Evolutionary conservation across 1,140 invertebrate genomes (phyloP).

Genomic region (Samia ricini): DNA sequence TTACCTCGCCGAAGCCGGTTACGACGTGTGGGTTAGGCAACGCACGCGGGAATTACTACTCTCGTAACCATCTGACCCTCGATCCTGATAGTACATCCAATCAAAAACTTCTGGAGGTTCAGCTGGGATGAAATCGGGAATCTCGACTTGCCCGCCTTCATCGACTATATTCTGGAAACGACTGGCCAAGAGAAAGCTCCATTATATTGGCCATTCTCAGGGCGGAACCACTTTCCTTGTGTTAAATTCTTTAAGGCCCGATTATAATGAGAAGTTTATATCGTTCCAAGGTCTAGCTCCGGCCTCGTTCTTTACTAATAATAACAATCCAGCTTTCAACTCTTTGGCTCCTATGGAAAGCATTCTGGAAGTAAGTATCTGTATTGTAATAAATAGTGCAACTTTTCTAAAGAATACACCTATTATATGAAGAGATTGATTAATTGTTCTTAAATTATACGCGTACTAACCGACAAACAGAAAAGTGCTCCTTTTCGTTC

Average conservation of each 20-base stretch:
- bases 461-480: too few relatives aligned
- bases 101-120: slow-evolving; percentile 63
- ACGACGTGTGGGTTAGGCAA: slow-evolving; percentile 85
- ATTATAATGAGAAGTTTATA: slow-evolving; percentile 77
- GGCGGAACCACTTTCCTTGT: slow-evolving; percentile 82
- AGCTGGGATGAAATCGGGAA: slow-evolving; percentile 81
- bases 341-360: slow-evolving; percentile 16
- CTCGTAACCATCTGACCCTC: slow-evolving; percentile 71
- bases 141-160: slow-evolving; percentile 71
- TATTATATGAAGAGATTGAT: too few relatives aligned
- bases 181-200: slow-evolving; percentile 66
- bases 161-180: slow-evolving; percentile 65
- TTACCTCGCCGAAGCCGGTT: slow-evolving; percentile 79
- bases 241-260: slow-evolving; percentile 76
- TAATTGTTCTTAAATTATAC: too few relatives aligned
- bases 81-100: slow-evolving; percentile 76
- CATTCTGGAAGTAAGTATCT: slow-evolving; percentile 25
- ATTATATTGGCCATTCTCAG: slow-evolving; percentile 81
- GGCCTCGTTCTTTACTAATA: slow-evolving; percentile 26
- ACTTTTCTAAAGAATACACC: too few relatives aligned
- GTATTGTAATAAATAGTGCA: too few relatives aligned
- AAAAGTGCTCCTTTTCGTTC: too few relatives aligned
- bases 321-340: slow-evolving; percentile 13
- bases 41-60: slow-evolving; percentile 81
- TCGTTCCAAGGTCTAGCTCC: slow-evolving; percentile 37